Evolutionary conservation across 2,113 vertebrate genomes (phyloP), one percentile per base, ranked within the genome.

Genomic region (Phasianus colchicus): DNA sequence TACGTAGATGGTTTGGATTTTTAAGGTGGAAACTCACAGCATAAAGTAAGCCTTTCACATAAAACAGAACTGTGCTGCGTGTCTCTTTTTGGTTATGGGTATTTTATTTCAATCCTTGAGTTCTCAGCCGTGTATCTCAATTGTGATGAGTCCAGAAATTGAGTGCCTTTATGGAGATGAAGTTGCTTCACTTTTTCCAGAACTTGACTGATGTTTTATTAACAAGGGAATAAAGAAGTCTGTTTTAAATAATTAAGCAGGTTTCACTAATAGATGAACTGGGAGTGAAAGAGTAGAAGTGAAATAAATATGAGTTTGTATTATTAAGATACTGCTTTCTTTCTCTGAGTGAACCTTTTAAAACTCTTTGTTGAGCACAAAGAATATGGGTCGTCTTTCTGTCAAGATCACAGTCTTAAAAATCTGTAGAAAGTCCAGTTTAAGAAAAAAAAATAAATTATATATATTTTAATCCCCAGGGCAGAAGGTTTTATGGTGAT

Each of bases 181-280:
- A 45, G 89, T 83, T 63, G 38, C 55, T 78, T 81, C 74, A 92
- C 48, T 95, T 97, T 96, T 98, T 97, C 96, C 93, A 95, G 90
- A 74, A 32, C 73, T 95, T 79, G 40, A 80, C 58, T 92, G 88
- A 98, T 98, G 93, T 97, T 98, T 98, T 97, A 98, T 98, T 96
- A 95, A 98, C 95, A 92, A 95, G 88, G 90, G 78, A 95, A 90
- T 88, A 91, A 94, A 98, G 91, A 97, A 97, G 89, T 82, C 86
- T 81, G 48, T 74, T 89, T 88, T 99, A 96, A 98, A 99, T 99
- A 98, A 98, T 99, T 98, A 86, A 99, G 65, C 48, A 96, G 83
- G 94, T 96, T 97, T 98, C 95, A 88, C 93, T 98, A 94, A 91
- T 92, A 83, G 83, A 43, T 92, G 77, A 96, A 96, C 89, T 73